These are phyloP conservation scores for Trichopria drosophilae DNA, from an alignment of 2,888 invertebrate species.

Conservation along the genomic window DNA sequence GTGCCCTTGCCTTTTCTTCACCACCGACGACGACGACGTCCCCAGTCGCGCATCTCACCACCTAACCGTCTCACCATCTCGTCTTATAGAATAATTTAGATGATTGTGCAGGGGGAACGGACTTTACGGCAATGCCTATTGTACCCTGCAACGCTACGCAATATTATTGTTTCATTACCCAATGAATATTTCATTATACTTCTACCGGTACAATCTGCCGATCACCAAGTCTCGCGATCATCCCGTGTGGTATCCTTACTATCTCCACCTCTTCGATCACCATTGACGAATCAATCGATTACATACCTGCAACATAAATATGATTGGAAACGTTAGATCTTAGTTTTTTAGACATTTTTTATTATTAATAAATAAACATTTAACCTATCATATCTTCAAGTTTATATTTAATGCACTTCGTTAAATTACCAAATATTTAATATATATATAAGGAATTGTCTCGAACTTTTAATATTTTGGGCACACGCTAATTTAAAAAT, in stretches of 20 bases:
- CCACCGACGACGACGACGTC: slow-evolving; percentile 26
- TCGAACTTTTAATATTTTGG: too few relatives aligned
- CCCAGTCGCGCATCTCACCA: slow-evolving; percentile 1
- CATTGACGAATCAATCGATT: slow-evolving; percentile 41
- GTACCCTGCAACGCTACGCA: slow-evolving; percentile 1
- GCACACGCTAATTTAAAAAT: too few relatives aligned
- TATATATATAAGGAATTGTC: too few relatives aligned
- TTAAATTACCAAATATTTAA: too few relatives aligned
- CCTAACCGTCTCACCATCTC: slow-evolving; percentile 26
- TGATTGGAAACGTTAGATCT: slow-evolving; percentile 22
- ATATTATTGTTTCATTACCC: not conserved
- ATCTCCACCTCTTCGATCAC: too few relatives aligned
- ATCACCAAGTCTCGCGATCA: slow-evolving; percentile 41
- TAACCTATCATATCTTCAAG: too few relatives aligned
- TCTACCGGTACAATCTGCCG: too few relatives aligned
- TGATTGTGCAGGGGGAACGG: slow-evolving; percentile 47
- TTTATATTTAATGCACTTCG: too few relatives aligned
- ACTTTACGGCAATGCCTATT: slow-evolving; percentile 43
- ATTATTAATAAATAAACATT: too few relatives aligned
- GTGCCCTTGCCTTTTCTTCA: slow-evolving; percentile 8
- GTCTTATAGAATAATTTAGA: slow-evolving; percentile 57
- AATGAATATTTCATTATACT: not conserved
- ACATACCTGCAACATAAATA: slow-evolving; percentile 54
- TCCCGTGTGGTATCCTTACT: slow-evolving; percentile 8
- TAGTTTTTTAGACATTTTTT: too few relatives aligned